phyloP scores from a whole-genome alignment of 1,140 invertebrate species.

The silkworm (Bombyx mori) region ASM3026992v2 NC_085113.1:9655501-9656000 shows the following conservation, averaged over 20 bases:
- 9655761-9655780: conserved; percentile 34
- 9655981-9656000: conserved; percentile 35
- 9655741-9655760: conserved; percentile 46
- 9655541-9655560: conserved; percentile 25
- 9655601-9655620: conserved; percentile 21
- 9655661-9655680: conserved; percentile 34
- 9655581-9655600: conserved; percentile 18
- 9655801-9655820: conserved; percentile 44
- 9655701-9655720: conserved; percentile 52
- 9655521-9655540: conserved; percentile 22
- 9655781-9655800: conserved; percentile 23
- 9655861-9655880: conserved; percentile 36
- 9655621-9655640: conserved; percentile 22
- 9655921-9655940: conserved; percentile 45
- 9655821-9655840: conserved; percentile 48
- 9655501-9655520: conserved; percentile 31
- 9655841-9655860: conserved; percentile 32
- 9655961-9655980: conserved; percentile 47
- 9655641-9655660: conserved; percentile 21
- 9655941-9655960: conserved; percentile 39
- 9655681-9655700: conserved; percentile 53
- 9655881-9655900: conserved; percentile 52
- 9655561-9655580: conserved; percentile 24
- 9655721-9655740: conserved; percentile 43
- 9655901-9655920: conserved; percentile 48